Evolutionary conservation across 2,113 vertebrate species (phyloP), one percentile per base, ranked within the genome.

Genomic region (Tachysurus vachellii): DNA sequence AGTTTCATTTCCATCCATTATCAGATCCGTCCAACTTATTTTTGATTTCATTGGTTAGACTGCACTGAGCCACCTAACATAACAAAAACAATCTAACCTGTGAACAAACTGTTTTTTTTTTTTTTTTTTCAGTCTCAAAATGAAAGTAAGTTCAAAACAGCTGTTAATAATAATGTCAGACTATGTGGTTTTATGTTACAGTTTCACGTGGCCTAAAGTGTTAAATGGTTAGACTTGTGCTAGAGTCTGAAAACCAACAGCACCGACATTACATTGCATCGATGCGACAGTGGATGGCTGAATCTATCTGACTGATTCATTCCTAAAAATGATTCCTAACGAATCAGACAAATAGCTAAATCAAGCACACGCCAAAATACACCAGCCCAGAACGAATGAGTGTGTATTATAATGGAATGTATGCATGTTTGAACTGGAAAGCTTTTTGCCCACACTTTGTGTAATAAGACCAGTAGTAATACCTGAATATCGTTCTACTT

Each of bases 401-500:
- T 59, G 62, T 71, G n/a, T 57, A 59, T 59, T 59, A 31, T 23
- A 54, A 50, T 1, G 66, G 85, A 82, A 73, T 86, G 73, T 36
- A 23, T 21, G 44, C 71, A 44, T 54, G 70, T 36, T 57, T 76
- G 47, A 12, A 66, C 47, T 56, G 47, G 70, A 31, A 87, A 14
- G 79, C 3, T 44, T 42, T 80, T 66, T 28, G 71, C 28, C 5
- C 50, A 66, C 28, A 44, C 11, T 61, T 23, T 61, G 79, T 19
- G 16, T 11, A 59, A 59, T 6, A 42, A 26, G 56, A 61, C 12
- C 17, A 59, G 21, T 59, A 42, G 13, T 53, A 81, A 13, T 19
- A 61, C 16, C 17, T 66, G 19, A 50, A 53, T 23, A 19, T 71
- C 16, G 31, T 82, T 66, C 42, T 36, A 36, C n/a, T 8, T 26